Evolutionary conservation across 2,113 vertebrate genomes (phyloP).

Genomic region (Pardalotus punctatus): DNA sequence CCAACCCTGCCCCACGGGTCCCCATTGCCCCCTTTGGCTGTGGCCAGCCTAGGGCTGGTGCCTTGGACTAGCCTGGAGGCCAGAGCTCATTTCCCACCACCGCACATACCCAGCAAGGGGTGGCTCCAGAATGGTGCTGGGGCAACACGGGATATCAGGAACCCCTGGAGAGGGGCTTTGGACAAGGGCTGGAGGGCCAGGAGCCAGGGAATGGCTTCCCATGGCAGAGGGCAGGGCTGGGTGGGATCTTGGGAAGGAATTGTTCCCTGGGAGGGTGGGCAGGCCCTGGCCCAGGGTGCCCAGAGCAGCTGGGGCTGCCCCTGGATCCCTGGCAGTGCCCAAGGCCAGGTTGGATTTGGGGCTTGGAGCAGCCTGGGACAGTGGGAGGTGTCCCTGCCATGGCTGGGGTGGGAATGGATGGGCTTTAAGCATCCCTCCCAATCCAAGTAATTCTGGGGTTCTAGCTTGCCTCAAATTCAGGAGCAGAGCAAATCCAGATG

Average conservation of each 20-base stretch:
- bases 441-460: not conserved
- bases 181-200: fast-evolving
- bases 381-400: not conserved
- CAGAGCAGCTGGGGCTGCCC: not conserved
- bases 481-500: not conserved
- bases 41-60: not conserved
- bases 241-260: fast-evolving
- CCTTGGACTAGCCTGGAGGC: too few species aligned
- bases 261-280: not conserved
- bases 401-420: not conserved
- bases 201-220: not conserved
- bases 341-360: not conserved
- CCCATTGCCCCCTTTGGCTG: not conserved
- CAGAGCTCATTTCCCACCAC: not conserved
- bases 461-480: not conserved
- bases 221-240: not conserved
- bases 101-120: fast-evolving
- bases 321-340: not conserved
- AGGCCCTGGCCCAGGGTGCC: not conserved
- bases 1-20: fast-evolving
- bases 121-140: not conserved
- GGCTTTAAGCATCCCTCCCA: not conserved
- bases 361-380: not conserved
- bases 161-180: not conserved
- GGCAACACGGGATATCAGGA: not conserved